phyloP scores from a whole-genome alignment of 1,140 invertebrate species.

The Lepidurus arcticus region DNA sequence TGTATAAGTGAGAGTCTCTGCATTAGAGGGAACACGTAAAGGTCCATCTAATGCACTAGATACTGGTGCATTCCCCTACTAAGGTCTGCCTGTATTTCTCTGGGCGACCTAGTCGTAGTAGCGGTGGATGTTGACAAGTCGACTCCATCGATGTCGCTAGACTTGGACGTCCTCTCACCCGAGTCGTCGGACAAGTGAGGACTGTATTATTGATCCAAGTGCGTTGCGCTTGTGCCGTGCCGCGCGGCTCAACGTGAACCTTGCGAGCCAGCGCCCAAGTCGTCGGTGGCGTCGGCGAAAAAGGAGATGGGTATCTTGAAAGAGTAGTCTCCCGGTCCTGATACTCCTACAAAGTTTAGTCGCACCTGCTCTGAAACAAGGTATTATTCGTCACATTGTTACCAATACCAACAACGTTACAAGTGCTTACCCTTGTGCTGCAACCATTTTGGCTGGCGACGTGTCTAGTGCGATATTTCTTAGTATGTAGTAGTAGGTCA shows the following conservation, averaged over 20 bases:
- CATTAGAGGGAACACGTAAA: not conserved
- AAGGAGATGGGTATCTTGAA: slow-evolving; percentile 2
- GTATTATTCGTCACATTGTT: not conserved
- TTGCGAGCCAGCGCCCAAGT: not conserved
- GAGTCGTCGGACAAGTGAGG: not conserved
- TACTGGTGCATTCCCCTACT: not conserved
- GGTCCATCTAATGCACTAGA: slow-evolving; percentile 1
- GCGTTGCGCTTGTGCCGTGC: not conserved
- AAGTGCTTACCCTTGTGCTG: too few species aligned
- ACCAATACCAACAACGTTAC: too few species aligned
- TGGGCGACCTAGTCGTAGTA: not conserved
- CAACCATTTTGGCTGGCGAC: too few species aligned
- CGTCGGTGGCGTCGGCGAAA: not conserved
- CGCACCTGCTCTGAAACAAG: not conserved
- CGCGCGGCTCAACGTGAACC: not conserved
- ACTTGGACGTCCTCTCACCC: not conserved
- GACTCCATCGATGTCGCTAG: slow-evolving; percentile 3
- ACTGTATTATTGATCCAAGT: slow-evolving; percentile 11
- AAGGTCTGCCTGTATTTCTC: too few species aligned
- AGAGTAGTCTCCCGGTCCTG: not conserved
- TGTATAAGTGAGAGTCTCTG: not conserved
- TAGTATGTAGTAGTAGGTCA: too few species aligned
- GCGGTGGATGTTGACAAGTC: slow-evolving; percentile 11
- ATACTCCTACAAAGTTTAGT: not conserved
- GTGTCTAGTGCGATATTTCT: too few species aligned